A percentile compares a stretch with the other conserved stretches of the same genome.
These are phyloP conservation scores for Cherax destructor DNA, from an alignment of 1,140 invertebrate genomes.

Conservation along the genomic window DNA sequence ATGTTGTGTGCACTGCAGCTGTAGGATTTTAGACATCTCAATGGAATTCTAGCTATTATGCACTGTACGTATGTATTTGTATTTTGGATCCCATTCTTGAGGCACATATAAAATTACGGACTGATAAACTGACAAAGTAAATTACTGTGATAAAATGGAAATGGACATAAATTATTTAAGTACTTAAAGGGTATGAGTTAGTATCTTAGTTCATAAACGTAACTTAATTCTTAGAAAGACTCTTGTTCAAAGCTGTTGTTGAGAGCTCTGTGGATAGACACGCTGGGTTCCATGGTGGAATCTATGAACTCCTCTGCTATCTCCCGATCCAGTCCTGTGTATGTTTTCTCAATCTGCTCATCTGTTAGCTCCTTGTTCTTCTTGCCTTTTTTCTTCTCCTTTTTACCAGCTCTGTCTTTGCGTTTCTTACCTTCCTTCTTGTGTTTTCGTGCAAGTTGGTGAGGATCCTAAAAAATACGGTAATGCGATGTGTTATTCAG, in stretches of 20 bases:
- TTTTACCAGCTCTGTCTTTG: slow-evolving; percentile 28
- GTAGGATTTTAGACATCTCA: not conserved
- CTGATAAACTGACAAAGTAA: not conserved
- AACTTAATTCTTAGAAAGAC: slow-evolving; percentile 29
- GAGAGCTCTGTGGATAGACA: slow-evolving; percentile 51
- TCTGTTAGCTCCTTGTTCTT: slow-evolving; percentile 71
- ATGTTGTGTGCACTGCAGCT: not conserved
- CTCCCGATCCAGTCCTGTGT: slow-evolving; percentile 81
- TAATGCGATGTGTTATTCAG: no score
- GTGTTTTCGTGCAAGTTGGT: not conserved
- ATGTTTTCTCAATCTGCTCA: slow-evolving; percentile 78
- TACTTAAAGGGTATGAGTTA: not conserved
- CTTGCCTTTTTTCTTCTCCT: slow-evolving; percentile 44
- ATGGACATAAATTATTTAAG: not conserved
- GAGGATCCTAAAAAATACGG: slow-evolving; percentile 17
- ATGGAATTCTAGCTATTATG: not conserved
- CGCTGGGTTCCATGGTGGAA: slow-evolving; percentile 77
- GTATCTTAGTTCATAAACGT: not conserved
- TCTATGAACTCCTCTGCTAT: slow-evolving; percentile 82
- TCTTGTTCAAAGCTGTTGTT: slow-evolving; percentile 51
- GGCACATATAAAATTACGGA: not conserved
- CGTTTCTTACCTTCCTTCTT: slow-evolving; percentile 24
- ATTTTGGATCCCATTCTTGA: not conserved
- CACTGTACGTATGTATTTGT: not conserved
- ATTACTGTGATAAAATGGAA: not conserved